These are phyloP conservation scores for Grammomys dolichurus DNA, from an alignment of 2,113 vertebrate species.

Conservation along the genomic window DNA sequence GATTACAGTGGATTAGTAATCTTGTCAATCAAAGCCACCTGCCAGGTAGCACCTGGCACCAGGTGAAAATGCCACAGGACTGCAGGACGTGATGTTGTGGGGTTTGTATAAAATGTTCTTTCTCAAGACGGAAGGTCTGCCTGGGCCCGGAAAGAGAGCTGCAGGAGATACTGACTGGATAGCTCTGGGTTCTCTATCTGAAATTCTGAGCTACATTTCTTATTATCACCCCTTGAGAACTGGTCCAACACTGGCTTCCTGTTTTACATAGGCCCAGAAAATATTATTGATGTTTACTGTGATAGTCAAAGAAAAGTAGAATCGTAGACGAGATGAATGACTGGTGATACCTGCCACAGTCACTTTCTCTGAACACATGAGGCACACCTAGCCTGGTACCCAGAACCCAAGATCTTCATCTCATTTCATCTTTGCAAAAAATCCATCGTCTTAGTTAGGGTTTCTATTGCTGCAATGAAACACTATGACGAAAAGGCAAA, in stretches of 20 bases:
- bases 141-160: neutral
- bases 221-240: neutral
- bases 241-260: neutral
- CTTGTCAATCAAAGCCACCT: constrained; percentile 88
- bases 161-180: neutral
- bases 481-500: neutral
- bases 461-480: neutral
- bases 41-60: constrained; percentile 83
- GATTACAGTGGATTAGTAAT: constrained; percentile 89
- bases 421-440: neutral
- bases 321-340: neutral
- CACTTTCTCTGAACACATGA: neutral
- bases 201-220: neutral
- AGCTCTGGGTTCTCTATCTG: too few species aligned
- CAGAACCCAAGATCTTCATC: neutral
- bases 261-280: neutral
- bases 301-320: neutral
- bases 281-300: neutral
- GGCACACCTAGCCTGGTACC: neutral
- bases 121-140: constrained; percentile 39
- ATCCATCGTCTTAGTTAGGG: neutral
- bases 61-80: constrained; percentile 86
- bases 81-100: constrained; percentile 76
- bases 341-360: neutral
- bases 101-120: constrained; percentile 75